A percentile compares a stretch with the other conserved stretches of the same genome.
phyloP scores from a whole-genome alignment of 2,113 vertebrate species.

The Microtus pennsylvanicus region DNA sequence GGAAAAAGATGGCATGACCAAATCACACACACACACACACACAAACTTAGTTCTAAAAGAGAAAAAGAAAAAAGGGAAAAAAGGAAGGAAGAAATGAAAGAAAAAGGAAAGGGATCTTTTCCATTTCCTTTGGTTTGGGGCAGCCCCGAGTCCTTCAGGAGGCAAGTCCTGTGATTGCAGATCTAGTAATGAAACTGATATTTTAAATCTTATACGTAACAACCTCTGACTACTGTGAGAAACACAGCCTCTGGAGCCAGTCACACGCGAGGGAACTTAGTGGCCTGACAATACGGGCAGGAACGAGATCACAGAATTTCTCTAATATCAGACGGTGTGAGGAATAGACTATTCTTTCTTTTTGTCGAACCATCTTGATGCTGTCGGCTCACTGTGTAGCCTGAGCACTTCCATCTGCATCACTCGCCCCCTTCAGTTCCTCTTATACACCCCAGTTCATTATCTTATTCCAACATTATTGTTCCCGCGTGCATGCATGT shows the following conservation, averaged over 20 bases:
- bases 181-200: slow-evolving; percentile 84
- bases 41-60: neutral
- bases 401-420: neutral
- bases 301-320: slow-evolving; percentile 63
- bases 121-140: neutral
- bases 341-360: slow-evolving; percentile 49
- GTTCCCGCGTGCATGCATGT: neutral
- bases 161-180: slow-evolving; percentile 83
- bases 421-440: neutral
- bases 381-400: neutral
- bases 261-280: slow-evolving; percentile 81
- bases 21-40: neutral
- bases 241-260: slow-evolving; percentile 77
- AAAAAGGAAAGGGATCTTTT: neutral
- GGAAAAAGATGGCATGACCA: slow-evolving; percentile 56
- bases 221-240: slow-evolving; percentile 82
- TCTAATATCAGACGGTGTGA: slow-evolving; percentile 76
- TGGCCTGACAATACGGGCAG: slow-evolving; percentile 60
- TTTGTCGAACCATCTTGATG: slow-evolving; percentile 3
- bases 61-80: neutral
- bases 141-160: slow-evolving; percentile 83
- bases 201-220: slow-evolving; percentile 82
- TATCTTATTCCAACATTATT: neutral
- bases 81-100: neutral
- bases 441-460: neutral